Conservation (phyloP, 2,797 vertebrate species). For the Alfaro cultratus region DNA sequence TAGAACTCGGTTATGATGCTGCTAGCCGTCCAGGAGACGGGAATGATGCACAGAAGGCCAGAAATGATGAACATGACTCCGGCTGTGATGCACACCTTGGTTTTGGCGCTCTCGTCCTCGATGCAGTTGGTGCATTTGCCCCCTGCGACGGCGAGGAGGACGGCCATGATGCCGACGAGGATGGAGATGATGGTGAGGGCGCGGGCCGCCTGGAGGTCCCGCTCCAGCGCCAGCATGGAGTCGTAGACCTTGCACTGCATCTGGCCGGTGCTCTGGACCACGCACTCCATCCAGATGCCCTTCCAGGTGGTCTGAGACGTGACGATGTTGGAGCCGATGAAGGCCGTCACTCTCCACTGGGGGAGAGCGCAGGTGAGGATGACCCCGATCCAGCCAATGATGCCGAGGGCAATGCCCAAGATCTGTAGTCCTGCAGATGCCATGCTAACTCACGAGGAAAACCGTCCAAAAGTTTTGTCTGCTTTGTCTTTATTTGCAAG, state of each 20-base stretch:
- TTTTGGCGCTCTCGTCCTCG: constrained; percentile 85
- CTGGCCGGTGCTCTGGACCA: constrained; percentile 96
- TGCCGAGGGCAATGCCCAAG: constrained; percentile 85
- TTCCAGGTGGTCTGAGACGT: constrained; percentile 89
- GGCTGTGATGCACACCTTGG: constrained; percentile 82
- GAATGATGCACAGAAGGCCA: constrained; percentile 86
- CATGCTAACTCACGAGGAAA: constrained; percentile 74
- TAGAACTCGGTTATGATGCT: constrained; percentile 87
- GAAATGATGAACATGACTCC: constrained; percentile 86
- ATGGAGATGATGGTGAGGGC: constrained; percentile 87
- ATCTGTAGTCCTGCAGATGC: constrained; percentile 90
- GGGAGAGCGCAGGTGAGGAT: constrained; percentile 87
- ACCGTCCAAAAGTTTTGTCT: constrained; percentile 17
- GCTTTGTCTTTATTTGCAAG: constrained; percentile 24
- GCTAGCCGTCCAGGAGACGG: constrained; percentile 90
- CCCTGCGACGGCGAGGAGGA: constrained; percentile 83
- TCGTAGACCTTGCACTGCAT: constrained; percentile 92
- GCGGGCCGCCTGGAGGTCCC: constrained; percentile 89
- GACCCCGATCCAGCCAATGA: constrained; percentile 90
- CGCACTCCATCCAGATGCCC: constrained; percentile 95
- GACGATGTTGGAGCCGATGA: constrained; percentile 89
- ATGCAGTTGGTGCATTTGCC: constrained; percentile 97
- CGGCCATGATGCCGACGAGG: constrained; percentile 82
- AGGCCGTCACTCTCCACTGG: constrained; percentile 92
- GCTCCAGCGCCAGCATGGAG: constrained; percentile 85